These are phyloP conservation scores for Linnaemya vulpina DNA, from an alignment of 2,888 invertebrate species.

Conservation along the genomic window DNA sequence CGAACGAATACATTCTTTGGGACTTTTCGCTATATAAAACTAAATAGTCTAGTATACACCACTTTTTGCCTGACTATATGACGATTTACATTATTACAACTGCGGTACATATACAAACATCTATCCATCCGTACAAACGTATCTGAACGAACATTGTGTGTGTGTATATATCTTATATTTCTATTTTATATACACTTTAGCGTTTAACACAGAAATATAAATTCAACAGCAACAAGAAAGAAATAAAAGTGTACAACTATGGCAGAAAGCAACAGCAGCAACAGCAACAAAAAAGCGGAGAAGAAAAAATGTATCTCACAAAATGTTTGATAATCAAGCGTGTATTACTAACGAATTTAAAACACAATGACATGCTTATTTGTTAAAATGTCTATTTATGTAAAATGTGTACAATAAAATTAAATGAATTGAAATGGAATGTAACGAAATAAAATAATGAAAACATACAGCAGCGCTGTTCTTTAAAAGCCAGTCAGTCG, in stretches of 20 bases:
- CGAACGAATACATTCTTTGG: constrained; percentile 54
- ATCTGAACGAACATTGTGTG: background rate
- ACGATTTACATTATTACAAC: constrained; percentile 46
- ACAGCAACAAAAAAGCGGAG: background rate
- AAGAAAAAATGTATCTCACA: constrained; percentile 47
- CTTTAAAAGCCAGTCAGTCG: no score
- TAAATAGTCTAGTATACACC: constrained; percentile 39
- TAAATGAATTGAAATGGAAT: constrained; percentile 51
- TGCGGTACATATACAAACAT: constrained; percentile 12
- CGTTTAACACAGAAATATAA: constrained; percentile 60
- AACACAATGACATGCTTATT: constrained; percentile 66
- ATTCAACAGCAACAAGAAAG: constrained; percentile 49
- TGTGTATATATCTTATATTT: constrained; percentile 5
- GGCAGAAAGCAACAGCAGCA: constrained; percentile 32
- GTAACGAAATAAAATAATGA: constrained; percentile 20
- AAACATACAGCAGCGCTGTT: background rate
- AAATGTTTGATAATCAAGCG: constrained; percentile 70
- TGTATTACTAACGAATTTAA: constrained; percentile 64
- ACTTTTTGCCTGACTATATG: constrained; percentile 41
- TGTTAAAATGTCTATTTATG: constrained; percentile 67
- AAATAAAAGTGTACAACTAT: constrained; percentile 26
- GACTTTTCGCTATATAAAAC: constrained; percentile 45
- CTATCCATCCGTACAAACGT: constrained; percentile 42
- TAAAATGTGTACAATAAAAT: constrained; percentile 58
- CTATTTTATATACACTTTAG: constrained; percentile 16